phyloP scores from a whole-genome alignment of 2,113 vertebrate species.

The Anas platyrhynchos region DNA sequence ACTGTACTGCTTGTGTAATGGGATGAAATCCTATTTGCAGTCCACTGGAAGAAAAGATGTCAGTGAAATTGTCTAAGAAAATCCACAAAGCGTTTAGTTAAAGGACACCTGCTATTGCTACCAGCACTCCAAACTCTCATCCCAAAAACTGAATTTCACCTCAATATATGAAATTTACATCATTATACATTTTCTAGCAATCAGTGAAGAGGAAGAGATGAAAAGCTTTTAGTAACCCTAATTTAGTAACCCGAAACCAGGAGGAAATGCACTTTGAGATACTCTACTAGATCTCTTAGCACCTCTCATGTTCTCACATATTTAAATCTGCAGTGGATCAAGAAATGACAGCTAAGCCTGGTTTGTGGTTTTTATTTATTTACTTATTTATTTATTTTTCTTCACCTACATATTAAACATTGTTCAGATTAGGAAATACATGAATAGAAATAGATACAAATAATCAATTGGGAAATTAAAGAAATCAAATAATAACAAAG shows the following conservation, averaged over 20 bases:
- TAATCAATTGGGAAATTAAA: not conserved
- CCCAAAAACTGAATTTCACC: not conserved
- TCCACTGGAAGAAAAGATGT: not conserved
- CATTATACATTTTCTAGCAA: not conserved
- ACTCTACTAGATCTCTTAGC: not conserved
- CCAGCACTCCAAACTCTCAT: not conserved
- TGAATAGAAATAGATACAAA: not conserved
- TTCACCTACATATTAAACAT: not conserved
- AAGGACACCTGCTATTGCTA: not conserved
- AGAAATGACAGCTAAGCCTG: not conserved
- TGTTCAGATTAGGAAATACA: not conserved
- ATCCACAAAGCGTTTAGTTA: not conserved
- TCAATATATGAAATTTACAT: not conserved
- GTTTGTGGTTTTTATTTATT: not conserved
- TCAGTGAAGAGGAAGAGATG: not conserved
- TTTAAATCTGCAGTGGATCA: not conserved
- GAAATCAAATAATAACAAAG: not conserved
- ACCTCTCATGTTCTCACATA: not conserved
- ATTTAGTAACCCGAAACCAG: not conserved
- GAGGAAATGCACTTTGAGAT: not conserved
- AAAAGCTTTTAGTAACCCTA: not conserved
- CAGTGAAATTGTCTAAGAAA: not conserved
- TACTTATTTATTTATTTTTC: not conserved
- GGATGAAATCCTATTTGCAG: not conserved
- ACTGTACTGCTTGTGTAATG: not conserved